A percentile compares a stretch with the other conserved stretches of the same genome.
Evolutionary conservation across 2,888 invertebrate species (phyloP).

Genomic region (Catocala sponsa): DNA sequence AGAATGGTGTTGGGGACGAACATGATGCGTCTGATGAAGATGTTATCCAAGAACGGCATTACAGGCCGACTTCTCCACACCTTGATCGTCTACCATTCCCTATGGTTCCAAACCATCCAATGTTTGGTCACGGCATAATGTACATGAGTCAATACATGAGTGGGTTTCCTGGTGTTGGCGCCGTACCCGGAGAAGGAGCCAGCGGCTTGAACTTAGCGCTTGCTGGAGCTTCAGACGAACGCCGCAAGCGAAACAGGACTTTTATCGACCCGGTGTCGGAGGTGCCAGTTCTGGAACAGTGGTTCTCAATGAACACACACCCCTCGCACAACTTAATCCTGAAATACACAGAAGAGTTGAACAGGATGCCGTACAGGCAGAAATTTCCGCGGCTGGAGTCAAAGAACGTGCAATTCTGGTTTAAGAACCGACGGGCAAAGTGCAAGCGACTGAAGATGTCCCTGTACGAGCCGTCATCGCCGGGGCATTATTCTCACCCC

Average conservation of each 20-base stretch:
- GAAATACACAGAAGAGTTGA: conserved; percentile 99
- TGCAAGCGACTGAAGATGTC: conserved; percentile 98
- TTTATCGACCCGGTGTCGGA: conserved; percentile 99
- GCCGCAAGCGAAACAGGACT: conserved; percentile 98
- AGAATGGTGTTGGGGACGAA: conserved; percentile 82
- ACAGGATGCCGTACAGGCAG: conserved; percentile 98
- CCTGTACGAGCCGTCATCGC: conserved; percentile 92
- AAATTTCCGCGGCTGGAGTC: conserved; percentile 99
- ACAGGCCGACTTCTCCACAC: conserved; percentile 76
- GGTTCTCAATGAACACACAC: conserved; percentile 99
- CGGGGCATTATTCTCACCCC: conserved; percentile 89
- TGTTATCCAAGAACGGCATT: conserved; percentile 77
- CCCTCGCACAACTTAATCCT: conserved; percentile 99
- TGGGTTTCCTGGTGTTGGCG: conserved; percentile 85
- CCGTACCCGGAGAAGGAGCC: conserved; percentile 87
- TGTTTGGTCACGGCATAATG: conserved; percentile 97
- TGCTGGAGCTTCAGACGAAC: conserved; percentile 92
- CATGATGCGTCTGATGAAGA: conserved; percentile 87
- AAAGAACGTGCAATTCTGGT: conserved; percentile 99
- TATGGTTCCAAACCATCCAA: conserved; percentile 93
- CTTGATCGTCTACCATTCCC: conserved; percentile 90
- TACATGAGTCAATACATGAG: conserved; percentile 96
- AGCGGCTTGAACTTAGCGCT: conserved; percentile 90
- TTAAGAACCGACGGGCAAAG: conserved; percentile 99
- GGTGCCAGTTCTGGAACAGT: conserved; percentile 97